Base-by-base conservation (phyloP, 2,797 vertebrate species). In the Muscicapa comitata region DNA sequence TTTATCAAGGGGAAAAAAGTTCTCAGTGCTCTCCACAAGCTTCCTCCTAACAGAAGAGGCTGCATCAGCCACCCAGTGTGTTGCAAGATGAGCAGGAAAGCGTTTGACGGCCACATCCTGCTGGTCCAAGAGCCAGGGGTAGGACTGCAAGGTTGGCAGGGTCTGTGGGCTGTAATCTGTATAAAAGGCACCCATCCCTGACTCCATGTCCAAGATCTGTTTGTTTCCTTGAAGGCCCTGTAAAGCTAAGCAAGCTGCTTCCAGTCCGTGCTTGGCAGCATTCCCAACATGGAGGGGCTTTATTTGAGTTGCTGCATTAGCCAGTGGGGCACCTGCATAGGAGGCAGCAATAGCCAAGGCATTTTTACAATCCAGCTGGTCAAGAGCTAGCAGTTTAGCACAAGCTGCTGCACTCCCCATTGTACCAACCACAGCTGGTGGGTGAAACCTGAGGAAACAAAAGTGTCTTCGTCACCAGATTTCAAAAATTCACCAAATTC, bases 201-300 rank as follows among this genome's bases (percentile, higher is more conserved):
- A 93, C 77, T 98, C 94, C 70, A 97, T 67, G 68, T 99, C 99
- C 93, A 99, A 97, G 84, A 99, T 98, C 61, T 94, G 95, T n/a
- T 97, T 98, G 92, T 98, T 99, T 61, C 98, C 99, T 95, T 99
- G 98, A 77, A 99, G 97, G 35, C 98, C 99, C 43, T 98, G 91
- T 53, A 97, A 97, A 33, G 99, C 99, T 71, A 99, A 98, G 86
- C 97, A 98, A 42, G 98, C 97, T 1, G 99, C 99, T 97, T 99
- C 99, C 80, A 99, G 89, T n/a, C 99, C 99, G 1, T 98, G 96
- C 21, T 98, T 98, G 45, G 98, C 98, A 26, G 99, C 99, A 3
- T 99, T 99, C 67, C 99, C 99, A 7, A 99, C 47, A 3, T 99
- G 99, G 11, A 99, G 98, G 43, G 99, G 99, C 95, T 99, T 99